Evolutionary conservation across 2,888 invertebrate genomes (phyloP).

Genomic region (Sminthurides aquaticus): DNA sequence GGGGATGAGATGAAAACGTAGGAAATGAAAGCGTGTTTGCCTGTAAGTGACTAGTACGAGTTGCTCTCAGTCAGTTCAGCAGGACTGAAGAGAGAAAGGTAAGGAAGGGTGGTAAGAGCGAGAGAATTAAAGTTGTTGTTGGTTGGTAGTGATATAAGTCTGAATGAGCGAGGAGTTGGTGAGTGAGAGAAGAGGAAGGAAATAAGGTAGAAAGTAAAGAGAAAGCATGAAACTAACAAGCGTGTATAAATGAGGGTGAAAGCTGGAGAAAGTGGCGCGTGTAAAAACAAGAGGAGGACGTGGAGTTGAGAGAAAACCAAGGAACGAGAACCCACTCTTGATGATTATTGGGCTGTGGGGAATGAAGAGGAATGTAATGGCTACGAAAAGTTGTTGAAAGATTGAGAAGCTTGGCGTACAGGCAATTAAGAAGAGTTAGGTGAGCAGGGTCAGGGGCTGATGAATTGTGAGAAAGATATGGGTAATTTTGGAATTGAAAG

Average conservation of each 20-base stretch:
- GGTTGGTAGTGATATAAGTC: no score
- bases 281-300: background rate
- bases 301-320: background rate
- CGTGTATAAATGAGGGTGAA: background rate
- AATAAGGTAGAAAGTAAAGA: no score
- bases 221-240: background rate
- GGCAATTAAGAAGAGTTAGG: background rate
- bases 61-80: no score
- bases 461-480: background rate
- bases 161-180: no score
- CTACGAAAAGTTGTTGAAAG: background rate
- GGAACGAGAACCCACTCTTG: background rate
- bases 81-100: no score
- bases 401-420: background rate
- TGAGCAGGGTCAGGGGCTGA: background rate
- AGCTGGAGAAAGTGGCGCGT: background rate
- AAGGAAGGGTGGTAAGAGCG: no score
- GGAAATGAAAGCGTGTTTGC: no score
- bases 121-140: no score
- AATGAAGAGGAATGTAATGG: background rate
- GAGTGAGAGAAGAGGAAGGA: no score
- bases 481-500: background rate
- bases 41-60: no score
- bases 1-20: no score
- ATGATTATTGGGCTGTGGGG: background rate